Base-by-base conservation (phyloP, 2,888 invertebrate genomes). In the Alsophila aescularia region DNA sequence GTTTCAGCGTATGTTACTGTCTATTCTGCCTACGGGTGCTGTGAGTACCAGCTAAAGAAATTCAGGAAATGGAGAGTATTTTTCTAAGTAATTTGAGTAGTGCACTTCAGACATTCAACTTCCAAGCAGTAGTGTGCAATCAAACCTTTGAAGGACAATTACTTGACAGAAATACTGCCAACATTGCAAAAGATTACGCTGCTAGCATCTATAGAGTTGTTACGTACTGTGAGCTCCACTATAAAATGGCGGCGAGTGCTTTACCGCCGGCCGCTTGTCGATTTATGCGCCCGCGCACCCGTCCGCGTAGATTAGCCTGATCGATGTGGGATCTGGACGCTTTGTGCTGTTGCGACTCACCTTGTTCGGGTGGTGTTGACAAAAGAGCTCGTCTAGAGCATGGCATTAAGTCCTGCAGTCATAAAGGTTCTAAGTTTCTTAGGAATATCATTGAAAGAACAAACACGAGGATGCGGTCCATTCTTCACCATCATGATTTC, bases 221-320 rank as follows among this genome's bases (percentile, higher is more conserved):
- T 14, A 31, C 1, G 35, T 45, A 50, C 55, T 55, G 55, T 4
- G 2, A n/a, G 6, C 2, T 12, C 35, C 5, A 10, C 4, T 16
- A 50, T 7, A 29, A 13, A 18, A 13, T n/a, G 29, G 12, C 13
- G 60, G 64, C 64, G 72, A 67, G 64, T 70, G 71, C 64, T 77
- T 77, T 76, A 77, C 77, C 70, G 64, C 74, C 74, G 77, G 75
- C 73, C 63, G 75, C 68, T 66, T 67, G 60, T 67, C 73, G 76
- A 83, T 86, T 85, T 85, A 85, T 66, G 66, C 61, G 65, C 59
- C 5, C 73, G 77, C 73, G 72, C 74, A 60, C 62, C 67, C 69
- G 69, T 62, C 61, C 58, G 60, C 63, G 67, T 77, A 85, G 83
- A 85, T 84, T 83, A 82, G 69, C 70, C 66, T 77, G 81, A 81